Evolutionary conservation across 2,888 invertebrate species (phyloP).

Genomic region (Drosophila eohydei): DNA sequence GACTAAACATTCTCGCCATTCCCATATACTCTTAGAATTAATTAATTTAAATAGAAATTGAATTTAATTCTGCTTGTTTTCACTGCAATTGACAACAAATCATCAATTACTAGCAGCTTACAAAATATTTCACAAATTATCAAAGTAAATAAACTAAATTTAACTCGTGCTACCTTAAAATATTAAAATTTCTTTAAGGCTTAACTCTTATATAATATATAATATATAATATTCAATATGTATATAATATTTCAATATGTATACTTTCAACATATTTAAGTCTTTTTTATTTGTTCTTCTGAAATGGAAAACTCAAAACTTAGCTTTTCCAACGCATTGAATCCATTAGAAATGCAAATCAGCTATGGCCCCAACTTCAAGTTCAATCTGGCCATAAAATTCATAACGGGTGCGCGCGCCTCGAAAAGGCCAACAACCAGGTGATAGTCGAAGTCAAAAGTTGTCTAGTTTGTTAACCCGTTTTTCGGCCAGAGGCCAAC

Average conservation of each 20-base stretch:
- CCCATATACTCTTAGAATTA: conserved; percentile 8
- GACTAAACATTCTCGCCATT: background rate
- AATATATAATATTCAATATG: background rate
- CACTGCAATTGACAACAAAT: conserved; percentile 11
- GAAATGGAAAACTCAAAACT: background rate
- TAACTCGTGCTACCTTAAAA: background rate
- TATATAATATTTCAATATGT: background rate
- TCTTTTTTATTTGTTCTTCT: background rate
- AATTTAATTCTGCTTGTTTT: conserved; percentile 2
- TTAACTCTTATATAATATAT: background rate
- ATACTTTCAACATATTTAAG: background rate
- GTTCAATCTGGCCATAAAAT: conserved; percentile 74
- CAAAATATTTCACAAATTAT: background rate
- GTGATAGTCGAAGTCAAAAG: conserved; percentile 57
- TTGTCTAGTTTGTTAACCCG: conserved; percentile 59
- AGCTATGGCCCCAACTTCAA: conserved; percentile 62
- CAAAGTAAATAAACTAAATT: background rate
- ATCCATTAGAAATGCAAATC: conserved; percentile 74
- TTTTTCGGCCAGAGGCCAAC: conserved; percentile 53
- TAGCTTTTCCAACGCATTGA: conserved; percentile 49
- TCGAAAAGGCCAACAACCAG: conserved; percentile 58
- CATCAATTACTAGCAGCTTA: background rate
- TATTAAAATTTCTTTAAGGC: background rate
- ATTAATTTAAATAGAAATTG: conserved; percentile 7
- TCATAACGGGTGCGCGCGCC: conserved; percentile 56